Percentiles rank a stretch among this genome's conserved stretches.
These are phyloP conservation scores for Aphelenchoides besseyi DNA, from an alignment of 1,140 invertebrate species.

Conservation along the genomic window DNA sequence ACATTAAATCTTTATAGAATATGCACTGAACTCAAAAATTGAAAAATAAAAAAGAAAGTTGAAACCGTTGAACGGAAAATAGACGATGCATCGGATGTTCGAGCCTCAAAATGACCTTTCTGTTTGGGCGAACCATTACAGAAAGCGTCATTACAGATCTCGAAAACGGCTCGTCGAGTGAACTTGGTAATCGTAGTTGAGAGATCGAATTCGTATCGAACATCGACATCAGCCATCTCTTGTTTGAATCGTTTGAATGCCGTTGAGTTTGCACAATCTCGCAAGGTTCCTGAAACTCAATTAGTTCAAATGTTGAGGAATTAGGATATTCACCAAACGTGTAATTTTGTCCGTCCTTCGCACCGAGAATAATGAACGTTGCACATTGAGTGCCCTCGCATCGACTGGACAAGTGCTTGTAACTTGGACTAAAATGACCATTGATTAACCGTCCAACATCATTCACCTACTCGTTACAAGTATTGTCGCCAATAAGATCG, in stretches of 20 bases:
- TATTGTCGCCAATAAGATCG: not conserved
- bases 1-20: not conserved
- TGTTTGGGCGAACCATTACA: not conserved
- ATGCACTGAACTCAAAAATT: not conserved
- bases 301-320: not conserved
- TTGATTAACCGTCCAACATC: too few relatives aligned
- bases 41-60: not conserved
- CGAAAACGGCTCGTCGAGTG: not conserved
- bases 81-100: not conserved
- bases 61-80: not conserved
- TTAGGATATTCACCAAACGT: not conserved
- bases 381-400: not conserved
- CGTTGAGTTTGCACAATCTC: not conserved
- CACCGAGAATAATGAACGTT: not conserved
- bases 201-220: not conserved
- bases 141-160: not conserved
- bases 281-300: not conserved
- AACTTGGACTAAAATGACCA: too few relatives aligned
- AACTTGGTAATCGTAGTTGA: not conserved
- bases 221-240: not conserved
- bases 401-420: not conserved
- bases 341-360: not conserved
- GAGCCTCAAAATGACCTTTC: not conserved
- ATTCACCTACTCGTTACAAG: constrained; percentile 3
- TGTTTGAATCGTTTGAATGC: not conserved